Percentiles rank a stretch among this genome's conserved stretches.
These are phyloP conservation scores for Noctua janthe DNA, from an alignment of 2,888 invertebrate species.

Conservation along the genomic window DNA sequence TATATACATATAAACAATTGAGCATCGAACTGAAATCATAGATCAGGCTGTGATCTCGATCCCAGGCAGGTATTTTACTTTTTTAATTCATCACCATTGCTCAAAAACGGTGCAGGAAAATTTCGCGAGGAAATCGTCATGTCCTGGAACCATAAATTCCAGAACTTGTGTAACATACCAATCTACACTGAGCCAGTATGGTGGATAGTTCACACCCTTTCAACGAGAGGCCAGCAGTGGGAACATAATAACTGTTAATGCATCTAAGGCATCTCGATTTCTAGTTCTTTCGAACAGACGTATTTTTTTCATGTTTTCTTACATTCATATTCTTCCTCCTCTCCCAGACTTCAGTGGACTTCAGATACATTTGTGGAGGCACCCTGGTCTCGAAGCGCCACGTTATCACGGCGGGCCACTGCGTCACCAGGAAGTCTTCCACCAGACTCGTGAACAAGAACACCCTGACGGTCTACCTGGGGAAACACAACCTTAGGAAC, in stretches of 20 bases:
- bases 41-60: too few species aligned
- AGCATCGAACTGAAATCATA: background rate
- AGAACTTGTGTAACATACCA: background rate
- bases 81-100: background rate
- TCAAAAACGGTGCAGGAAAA: background rate
- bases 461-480: slow-evolving; percentile 82
- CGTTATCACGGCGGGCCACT: slow-evolving; percentile 91
- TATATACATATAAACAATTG: background rate
- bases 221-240: background rate
- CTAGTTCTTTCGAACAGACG: background rate
- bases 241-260: background rate
- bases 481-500: slow-evolving; percentile 84
- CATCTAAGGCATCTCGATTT: background rate
- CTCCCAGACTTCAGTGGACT: slow-evolving; percentile 74
- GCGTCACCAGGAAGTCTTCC: slow-evolving; percentile 86
- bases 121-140: background rate
- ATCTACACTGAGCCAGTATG: background rate
- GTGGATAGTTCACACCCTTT: background rate
- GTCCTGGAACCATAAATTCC: background rate
- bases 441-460: slow-evolving; percentile 78
- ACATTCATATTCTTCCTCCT: background rate
- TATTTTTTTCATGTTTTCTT: background rate
- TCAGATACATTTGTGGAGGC: slow-evolving; percentile 91
- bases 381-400: slow-evolving; percentile 88
- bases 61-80: background rate